Evolutionary conservation across 2,888 invertebrate species (phyloP), one percentile per base, ranked within the genome.

Genomic region (Dione juno): DNA sequence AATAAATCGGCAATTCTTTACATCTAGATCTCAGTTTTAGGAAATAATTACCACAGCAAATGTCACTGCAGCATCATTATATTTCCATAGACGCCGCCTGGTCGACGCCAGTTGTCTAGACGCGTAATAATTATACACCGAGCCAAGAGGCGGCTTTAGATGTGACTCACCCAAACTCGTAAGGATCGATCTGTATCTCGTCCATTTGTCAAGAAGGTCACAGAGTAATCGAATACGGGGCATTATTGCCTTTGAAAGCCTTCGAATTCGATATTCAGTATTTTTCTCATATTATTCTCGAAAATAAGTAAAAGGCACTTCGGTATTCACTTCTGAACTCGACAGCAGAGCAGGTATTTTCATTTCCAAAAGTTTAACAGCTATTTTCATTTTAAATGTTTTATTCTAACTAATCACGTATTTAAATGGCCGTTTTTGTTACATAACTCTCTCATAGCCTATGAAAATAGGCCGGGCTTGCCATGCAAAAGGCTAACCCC

Each of bases 41-140:
- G 74, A 73, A 78, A 79, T 52, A 59, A 50, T 52, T 14, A 41
- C 8, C 16, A 14, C 10, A 40, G 40, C 13, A 81, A 85, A 85
- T 83, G 79, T 79, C 78, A 67, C 75, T 80, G 80, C 81, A 82
- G 81, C 80, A 79, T 80, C 82, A 79, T 84, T 81, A 84, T 84
- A 86, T 83, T 86, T 82, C 83, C 84, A 87, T 83, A 85, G 83
- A 77, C 81, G 83, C 84, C 90, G 91, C 86, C 90, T 81, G 81
- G 76, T 82, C 82, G 91, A 82, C 91, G 92, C 92, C 91, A 78
- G 78, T 80, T 84, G 91, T 90, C 92, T 91, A 92, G 92, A 92
- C 92, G 86, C 84, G 88, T 85, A 85, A 89, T 87, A 87, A 89
- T 91, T 88, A 88, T 88, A 87, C 83, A 85, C 84, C 81, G 85